Conservation (phyloP, 1,140 invertebrate species). For the Agraylea sexmaculata region DNA sequence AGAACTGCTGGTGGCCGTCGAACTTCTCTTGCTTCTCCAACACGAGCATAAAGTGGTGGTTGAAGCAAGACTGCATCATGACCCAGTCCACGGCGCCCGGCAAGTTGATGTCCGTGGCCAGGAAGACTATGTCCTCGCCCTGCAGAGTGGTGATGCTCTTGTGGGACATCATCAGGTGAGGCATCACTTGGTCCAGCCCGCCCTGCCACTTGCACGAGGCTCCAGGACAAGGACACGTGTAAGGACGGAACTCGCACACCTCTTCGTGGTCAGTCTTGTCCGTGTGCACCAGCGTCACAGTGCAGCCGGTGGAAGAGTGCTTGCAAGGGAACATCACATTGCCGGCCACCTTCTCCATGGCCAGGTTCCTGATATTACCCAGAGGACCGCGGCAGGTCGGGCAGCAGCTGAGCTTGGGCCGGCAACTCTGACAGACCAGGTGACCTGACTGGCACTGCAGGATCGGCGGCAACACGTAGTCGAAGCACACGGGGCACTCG, state of each 20-base stretch:
- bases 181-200: constrained; percentile 86
- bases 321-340: constrained; percentile 99
- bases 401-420: constrained; percentile 92
- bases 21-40: constrained; percentile 98
- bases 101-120: constrained; percentile 98
- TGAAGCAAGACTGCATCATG: constrained; percentile 99
- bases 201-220: constrained; percentile 99
- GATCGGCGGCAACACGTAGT: constrained; percentile 96
- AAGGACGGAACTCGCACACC: constrained; percentile 93
- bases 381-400: constrained; percentile 94
- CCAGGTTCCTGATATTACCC: constrained; percentile 94
- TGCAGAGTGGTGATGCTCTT: constrained; percentile 98
- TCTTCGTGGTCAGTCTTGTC: constrained; percentile 99
- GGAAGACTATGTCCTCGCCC: constrained; percentile 97
- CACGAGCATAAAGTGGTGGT: constrained; percentile 98
- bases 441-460: constrained; percentile 81
- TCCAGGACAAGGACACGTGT: constrained; percentile 95
- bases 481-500: constrained; percentile 99
- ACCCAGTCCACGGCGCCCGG: constrained; percentile 99
- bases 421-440: constrained; percentile 86
- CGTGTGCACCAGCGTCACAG: constrained; percentile 82
- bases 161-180: constrained; percentile 91
- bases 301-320: constrained; percentile 93
- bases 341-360: constrained; percentile 98
- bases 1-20: constrained; percentile 97